Evolutionary conservation across 2,113 vertebrate species (phyloP).

Genomic region (Pogonocichla stellata): DNA sequence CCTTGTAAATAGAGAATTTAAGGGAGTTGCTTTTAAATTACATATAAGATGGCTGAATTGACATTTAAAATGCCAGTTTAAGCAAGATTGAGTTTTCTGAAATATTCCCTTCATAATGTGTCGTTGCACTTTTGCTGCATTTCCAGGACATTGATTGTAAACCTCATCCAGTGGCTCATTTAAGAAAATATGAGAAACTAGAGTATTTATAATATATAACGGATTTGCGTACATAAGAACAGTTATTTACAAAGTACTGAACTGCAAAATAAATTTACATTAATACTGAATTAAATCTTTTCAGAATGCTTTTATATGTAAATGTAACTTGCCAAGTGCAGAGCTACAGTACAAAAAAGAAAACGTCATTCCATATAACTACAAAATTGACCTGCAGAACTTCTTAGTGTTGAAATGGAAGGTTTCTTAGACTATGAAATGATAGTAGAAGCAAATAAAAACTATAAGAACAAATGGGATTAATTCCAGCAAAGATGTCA

Average conservation of each 20-base stretch:
- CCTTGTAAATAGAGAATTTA: constrained; percentile 19
- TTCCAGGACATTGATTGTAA: constrained; percentile 18
- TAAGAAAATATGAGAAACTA: not conserved
- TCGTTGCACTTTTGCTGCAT: not conserved
- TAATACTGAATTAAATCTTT: constrained; percentile 36
- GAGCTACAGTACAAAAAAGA: not conserved
- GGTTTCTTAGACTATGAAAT: not conserved
- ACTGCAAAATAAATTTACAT: constrained; percentile 17
- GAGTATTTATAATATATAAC: constrained; percentile 30
- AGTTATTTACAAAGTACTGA: not conserved
- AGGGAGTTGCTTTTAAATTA: constrained; percentile 17
- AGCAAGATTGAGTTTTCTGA: constrained; percentile 28
- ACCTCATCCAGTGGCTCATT: not conserved
- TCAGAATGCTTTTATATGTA: constrained; percentile 2
- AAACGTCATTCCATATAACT: not conserved
- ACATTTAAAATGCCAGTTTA: constrained; percentile 52
- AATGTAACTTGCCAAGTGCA: constrained; percentile 18
- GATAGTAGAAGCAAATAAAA: constrained; percentile 25
- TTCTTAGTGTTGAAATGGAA: not conserved
- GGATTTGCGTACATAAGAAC: not conserved
- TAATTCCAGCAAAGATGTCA: constrained; percentile 32
- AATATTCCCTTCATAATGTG: not conserved
- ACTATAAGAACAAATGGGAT: constrained; percentile 12
- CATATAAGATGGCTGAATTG: constrained; percentile 22
- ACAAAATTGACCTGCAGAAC: not conserved